Conservation (phyloP, 2,888 invertebrate species). For the Harmothoe impar region DNA sequence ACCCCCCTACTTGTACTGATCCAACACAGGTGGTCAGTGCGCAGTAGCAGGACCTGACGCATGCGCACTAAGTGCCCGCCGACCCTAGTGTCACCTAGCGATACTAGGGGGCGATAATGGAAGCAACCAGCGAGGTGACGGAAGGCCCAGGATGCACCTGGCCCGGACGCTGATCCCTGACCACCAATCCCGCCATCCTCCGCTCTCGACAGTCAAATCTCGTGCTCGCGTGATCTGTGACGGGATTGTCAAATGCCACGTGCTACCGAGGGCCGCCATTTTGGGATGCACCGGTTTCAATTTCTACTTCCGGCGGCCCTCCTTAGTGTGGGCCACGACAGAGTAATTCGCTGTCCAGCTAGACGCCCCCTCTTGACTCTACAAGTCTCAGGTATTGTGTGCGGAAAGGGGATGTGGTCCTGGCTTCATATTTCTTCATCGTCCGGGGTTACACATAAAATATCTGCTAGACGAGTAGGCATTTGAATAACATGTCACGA, state of each 20-base stretch:
- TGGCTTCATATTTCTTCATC: no score
- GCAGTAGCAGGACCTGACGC: neutral
- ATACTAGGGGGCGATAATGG: slow-evolving; percentile 2
- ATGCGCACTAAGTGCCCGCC: neutral
- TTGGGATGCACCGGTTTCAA: neutral
- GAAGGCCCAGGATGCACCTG: neutral
- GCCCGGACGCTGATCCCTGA: slow-evolving; percentile 49
- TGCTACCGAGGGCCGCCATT: slow-evolving; percentile 11
- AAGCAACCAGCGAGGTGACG: neutral
- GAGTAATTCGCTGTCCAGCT: no score
- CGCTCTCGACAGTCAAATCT: neutral
- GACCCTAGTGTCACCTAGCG: neutral
- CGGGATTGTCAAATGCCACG: slow-evolving; percentile 28
- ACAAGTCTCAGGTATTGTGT: no score
- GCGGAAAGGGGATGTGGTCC: no score
- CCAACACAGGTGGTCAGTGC: neutral
- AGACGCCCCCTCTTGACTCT: no score
- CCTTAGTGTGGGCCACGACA: neutral
- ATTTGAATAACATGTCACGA: no score
- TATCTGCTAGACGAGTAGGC: no score
- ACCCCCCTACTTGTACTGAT: neutral
- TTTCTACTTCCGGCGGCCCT: neutral
- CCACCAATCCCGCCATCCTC: slow-evolving; percentile 19
- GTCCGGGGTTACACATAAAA: no score
- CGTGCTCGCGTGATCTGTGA: neutral